A percentile compares a stretch with the other conserved stretches of the same genome.
Conservation (phyloP, 2,888 invertebrate genomes). For the Lissonota sp. region DNA sequence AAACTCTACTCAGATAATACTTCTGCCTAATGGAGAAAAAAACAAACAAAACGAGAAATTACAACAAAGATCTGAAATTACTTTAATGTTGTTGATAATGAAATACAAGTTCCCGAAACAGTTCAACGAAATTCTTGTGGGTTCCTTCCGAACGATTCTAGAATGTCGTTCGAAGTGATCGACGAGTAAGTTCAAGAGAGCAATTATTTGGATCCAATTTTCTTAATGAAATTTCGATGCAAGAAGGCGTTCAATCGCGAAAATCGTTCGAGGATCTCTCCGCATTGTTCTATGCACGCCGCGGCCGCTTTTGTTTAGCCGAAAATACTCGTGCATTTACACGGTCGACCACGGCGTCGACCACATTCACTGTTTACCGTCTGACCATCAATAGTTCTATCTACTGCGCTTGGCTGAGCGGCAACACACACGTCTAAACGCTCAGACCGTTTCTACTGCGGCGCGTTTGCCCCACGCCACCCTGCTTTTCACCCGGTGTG, state of each 20-base stretch:
- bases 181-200: too few species aligned
- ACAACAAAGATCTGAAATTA: too few species aligned
- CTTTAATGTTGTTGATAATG: too few species aligned
- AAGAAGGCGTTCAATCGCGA: not conserved
- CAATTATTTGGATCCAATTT: too few species aligned
- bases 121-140: too few species aligned
- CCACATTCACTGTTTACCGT: slow-evolving; percentile 66
- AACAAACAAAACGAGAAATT: too few species aligned
- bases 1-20: too few species aligned
- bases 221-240: not conserved
- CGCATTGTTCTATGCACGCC: not conserved
- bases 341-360: slow-evolving; percentile 60
- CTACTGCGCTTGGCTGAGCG: slow-evolving; percentile 58
- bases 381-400: slow-evolving; percentile 57
- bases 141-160: too few species aligned
- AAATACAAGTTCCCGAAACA: too few species aligned
- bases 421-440: not conserved
- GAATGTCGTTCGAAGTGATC: too few species aligned
- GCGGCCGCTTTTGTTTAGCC: slow-evolving; percentile 16
- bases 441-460: slow-evolving; percentile 45
- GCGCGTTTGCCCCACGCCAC: slow-evolving; percentile 18
- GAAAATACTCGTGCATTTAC: slow-evolving; percentile 31
- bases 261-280: not conserved
- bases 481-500: slow-evolving; percentile 14
- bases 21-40: too few species aligned